Percentiles rank a stretch among this genome's conserved stretches.
Evolutionary conservation across 1,140 invertebrate genomes (phyloP).

Genomic region (Cyrtorhinus lividipennis): DNA sequence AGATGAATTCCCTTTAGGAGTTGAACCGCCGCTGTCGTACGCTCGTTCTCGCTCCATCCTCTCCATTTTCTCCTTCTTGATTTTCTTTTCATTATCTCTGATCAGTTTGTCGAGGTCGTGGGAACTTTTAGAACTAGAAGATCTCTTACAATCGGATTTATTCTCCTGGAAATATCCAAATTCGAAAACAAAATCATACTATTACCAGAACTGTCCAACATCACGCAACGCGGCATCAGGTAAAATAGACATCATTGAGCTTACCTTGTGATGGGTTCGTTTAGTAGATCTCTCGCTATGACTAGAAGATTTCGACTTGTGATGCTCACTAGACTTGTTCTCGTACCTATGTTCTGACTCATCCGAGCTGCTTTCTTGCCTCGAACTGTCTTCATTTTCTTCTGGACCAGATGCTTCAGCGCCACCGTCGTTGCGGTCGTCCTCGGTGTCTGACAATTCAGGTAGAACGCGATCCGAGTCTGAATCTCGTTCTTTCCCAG

Average conservation of each 20-base stretch:
- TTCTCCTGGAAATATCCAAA: not conserved
- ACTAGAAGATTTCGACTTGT: not conserved
- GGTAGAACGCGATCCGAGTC: not conserved
- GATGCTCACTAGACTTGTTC: not conserved
- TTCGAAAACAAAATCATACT: too few species aligned
- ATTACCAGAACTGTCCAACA: too few species aligned
- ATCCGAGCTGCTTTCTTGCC: not conserved
- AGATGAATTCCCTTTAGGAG: not conserved
- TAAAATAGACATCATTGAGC: too few species aligned
- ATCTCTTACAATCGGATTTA: not conserved
- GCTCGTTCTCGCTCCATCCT: conserved; percentile 23
- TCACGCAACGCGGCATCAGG: too few species aligned
- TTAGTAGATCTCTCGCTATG: conserved; percentile 6
- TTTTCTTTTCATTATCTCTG: conserved; percentile 28
- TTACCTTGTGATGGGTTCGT: not conserved
- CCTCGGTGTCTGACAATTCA: not conserved
- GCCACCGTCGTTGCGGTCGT: not conserved
- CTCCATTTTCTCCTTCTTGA: conserved; percentile 31
- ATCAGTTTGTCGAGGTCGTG: conserved; percentile 14
- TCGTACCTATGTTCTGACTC: not conserved
- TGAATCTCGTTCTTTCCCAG: not conserved
- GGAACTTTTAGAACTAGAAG: not conserved
- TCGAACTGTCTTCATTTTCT: not conserved
- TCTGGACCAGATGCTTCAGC: not conserved
- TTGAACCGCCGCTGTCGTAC: conserved; percentile 10